Evolutionary conservation across 2,797 vertebrate genomes (phyloP), one percentile per base, ranked within the genome.

Genomic region (Orientallactaga sibirica): DNA sequence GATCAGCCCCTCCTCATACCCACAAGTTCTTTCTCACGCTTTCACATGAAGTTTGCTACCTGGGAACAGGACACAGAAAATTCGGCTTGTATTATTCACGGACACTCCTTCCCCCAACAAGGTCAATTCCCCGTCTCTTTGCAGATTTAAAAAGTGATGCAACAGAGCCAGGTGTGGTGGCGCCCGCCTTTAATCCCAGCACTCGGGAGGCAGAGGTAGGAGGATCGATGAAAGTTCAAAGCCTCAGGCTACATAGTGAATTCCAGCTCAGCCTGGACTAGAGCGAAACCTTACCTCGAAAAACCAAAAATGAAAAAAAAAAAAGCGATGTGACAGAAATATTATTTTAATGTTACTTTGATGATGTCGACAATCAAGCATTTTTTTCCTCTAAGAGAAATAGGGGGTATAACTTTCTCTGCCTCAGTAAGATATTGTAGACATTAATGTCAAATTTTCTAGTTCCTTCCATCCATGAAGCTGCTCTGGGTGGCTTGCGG

Each of bases 41-140:
- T 73, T 85, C 62, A 61, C 19, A 37, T 37, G 0, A 48, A 70
- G 19, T 7, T 29, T 43, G 18, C 25, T 73, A 29, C 64, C 29
- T 73, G 10, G 0, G 14, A 58, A 37, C 29, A 6, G 37, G 19
- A 84, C 37, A 61, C 15, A 61, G 64, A 27, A 62, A 73, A 80
- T 20, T 22, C 0, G 0, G 81, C 3, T 25, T 61, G 24, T 33
- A 2, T 9, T 4, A 66, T 12, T 12, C 2, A 3, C 5, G 22
- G 48, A 48, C 12, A 5, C 19, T 33, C 6, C 5, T 41, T 12
- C 4, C 24, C 14, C n/a, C 16, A 5, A 33, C 48, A 87, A 29
- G 43, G 71, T 4, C 27, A 22, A 25, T 48, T 4, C 0, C 14
- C 58, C 27, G 29, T 20, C 4, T 7, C 3, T 2, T 52, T 2